These are phyloP conservation scores for Pomacea maculata DNA, from an alignment of 1,140 invertebrate genomes.

Conservation along the genomic window DNA sequence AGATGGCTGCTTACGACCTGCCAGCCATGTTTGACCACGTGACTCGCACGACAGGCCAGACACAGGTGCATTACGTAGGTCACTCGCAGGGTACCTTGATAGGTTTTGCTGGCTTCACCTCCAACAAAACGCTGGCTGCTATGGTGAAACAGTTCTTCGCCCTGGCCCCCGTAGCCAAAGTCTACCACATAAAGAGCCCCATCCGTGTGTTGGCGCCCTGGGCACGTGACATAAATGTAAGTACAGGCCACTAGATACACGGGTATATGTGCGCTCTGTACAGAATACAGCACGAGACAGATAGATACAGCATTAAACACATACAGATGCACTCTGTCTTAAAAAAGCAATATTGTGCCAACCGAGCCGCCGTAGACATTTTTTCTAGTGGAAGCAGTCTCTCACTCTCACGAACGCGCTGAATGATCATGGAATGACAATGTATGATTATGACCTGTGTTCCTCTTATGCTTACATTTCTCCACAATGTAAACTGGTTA, in stretches of 20 bases:
- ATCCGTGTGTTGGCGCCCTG: slow-evolving; percentile 61
- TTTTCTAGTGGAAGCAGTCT: no score
- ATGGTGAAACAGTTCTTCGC: slow-evolving; percentile 68
- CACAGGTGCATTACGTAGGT: slow-evolving; percentile 75
- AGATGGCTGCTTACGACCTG: slow-evolving; percentile 79
- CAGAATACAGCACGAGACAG: not conserved
- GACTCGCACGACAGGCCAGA: slow-evolving; percentile 68
- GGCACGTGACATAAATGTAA: slow-evolving; percentile 58
- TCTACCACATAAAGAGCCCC: slow-evolving; percentile 77
- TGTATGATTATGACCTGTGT: no score
- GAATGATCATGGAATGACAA: no score
- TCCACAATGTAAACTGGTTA: no score
- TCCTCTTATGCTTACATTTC: no score
- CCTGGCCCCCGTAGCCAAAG: slow-evolving; percentile 80
- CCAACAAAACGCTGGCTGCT: slow-evolving; percentile 40
- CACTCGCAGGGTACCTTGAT: slow-evolving; percentile 75
- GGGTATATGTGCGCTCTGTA: not conserved
- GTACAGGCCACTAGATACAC: not conserved
- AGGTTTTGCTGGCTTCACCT: slow-evolving; percentile 64
- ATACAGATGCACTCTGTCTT: no score
- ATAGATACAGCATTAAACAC: no score
- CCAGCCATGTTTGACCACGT: slow-evolving; percentile 76
- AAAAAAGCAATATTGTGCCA: no score
- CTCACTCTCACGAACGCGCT: no score
- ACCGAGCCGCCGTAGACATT: no score